These are phyloP conservation scores for Taxidea taxus DNA, from an alignment of 2,113 vertebrate species.

Conservation along the genomic window DNA sequence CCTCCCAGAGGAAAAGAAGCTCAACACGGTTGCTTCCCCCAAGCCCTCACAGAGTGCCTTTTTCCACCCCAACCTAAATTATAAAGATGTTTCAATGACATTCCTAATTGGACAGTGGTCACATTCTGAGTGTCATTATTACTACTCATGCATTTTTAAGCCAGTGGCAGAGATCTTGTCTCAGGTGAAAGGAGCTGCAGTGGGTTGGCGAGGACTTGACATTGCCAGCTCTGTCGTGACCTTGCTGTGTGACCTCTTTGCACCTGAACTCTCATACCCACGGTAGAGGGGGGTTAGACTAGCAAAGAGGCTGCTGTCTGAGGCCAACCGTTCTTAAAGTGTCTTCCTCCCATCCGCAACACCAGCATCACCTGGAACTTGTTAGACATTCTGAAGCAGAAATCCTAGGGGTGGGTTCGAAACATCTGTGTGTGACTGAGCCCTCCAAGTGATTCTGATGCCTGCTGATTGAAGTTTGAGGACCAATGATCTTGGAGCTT, in stretches of 20 bases:
- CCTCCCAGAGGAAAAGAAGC: rapidly evolving
- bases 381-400: not conserved
- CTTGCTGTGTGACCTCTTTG: not conserved
- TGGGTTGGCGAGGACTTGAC: not conserved
- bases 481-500: not conserved
- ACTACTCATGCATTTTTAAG: not conserved
- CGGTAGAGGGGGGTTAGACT: rapidly evolving
- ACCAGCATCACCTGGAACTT: not conserved
- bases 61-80: not conserved
- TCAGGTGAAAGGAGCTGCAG: not conserved
- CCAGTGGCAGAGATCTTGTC: not conserved
- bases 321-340: rapidly evolving
- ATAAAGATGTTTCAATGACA: not conserved
- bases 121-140: not conserved
- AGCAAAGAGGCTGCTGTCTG: not conserved
- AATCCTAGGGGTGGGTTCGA: rapidly evolving
- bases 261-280: not conserved
- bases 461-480: too few species aligned
- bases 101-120: not conserved
- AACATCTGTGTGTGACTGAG: not conserved
- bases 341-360: not conserved
- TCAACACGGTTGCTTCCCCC: rapidly evolving
- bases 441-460: not conserved
- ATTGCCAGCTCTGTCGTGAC: not conserved
- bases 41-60: too few species aligned